phyloP scores from a whole-genome alignment of 64 coral and sea anemone species.

The Stichodactyla mertensii region DNA sequence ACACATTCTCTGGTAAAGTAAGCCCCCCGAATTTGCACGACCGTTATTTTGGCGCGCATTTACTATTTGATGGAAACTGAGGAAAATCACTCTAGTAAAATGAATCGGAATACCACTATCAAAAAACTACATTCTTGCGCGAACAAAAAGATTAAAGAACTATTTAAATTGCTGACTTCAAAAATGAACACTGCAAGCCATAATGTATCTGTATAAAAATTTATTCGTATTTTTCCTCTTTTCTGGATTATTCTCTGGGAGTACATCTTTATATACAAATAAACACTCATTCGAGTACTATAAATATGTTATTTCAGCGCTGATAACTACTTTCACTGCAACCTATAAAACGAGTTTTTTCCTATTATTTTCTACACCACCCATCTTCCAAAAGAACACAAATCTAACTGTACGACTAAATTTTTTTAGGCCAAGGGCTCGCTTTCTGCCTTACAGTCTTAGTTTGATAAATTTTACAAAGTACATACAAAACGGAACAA shows the following conservation, averaged over 20 bases:
- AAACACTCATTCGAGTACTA: constrained; percentile 3
- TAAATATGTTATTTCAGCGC: neutral
- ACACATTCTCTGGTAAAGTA: no score
- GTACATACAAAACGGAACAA: constrained; percentile 1
- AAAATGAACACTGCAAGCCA: neutral
- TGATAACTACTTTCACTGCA: neutral
- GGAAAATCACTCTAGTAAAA: no score
- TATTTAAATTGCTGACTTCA: neutral
- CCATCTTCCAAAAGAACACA: neutral
- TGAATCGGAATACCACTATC: no score
- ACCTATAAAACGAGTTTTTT: neutral
- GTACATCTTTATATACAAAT: constrained; percentile 12
- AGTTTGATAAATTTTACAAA: neutral
- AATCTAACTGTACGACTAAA: neutral
- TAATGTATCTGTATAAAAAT: neutral
- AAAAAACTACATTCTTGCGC: no score
- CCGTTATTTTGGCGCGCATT: no score
- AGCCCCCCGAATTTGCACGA: no score
- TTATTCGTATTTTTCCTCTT: neutral
- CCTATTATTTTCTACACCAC: neutral
- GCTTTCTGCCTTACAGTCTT: neutral
- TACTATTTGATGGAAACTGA: no score
- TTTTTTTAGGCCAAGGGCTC: neutral
- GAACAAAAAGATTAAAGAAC: neutral
- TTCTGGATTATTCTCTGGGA: neutral